These are phyloP conservation scores for Reticulitermes speratus DNA, from an alignment of 1,140 invertebrate genomes.

Conservation along the genomic window DNA sequence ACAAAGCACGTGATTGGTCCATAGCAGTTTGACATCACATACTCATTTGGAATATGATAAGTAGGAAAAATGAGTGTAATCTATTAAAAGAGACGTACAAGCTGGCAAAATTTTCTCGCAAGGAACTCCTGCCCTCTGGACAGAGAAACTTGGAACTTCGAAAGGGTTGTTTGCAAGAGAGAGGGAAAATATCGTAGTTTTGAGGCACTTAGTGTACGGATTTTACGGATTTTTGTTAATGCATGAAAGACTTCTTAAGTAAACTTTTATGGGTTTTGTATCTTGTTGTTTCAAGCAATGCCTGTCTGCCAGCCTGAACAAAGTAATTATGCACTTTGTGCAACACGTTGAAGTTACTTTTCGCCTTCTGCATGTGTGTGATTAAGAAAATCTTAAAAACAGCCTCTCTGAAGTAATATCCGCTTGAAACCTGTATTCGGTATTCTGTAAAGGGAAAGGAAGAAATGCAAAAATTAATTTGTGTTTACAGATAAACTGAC, in stretches of 20 bases:
- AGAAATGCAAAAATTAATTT: too few relatives aligned
- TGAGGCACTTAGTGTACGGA: not conserved
- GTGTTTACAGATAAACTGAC: too few relatives aligned
- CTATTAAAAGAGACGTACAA: constrained; percentile 23
- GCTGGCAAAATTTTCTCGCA: not conserved
- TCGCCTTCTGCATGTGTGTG: too few relatives aligned
- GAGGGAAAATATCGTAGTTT: not conserved
- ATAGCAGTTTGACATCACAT: constrained; percentile 2
- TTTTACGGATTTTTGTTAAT: constrained; percentile 1
- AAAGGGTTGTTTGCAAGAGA: not conserved
- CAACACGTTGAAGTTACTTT: too few relatives aligned
- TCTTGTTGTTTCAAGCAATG: not conserved
- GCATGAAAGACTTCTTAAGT: not conserved
- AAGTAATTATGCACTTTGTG: too few relatives aligned
- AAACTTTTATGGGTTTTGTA: not conserved
- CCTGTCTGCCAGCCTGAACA: too few relatives aligned
- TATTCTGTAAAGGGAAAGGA: too few relatives aligned
- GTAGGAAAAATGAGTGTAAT: constrained; percentile 26
- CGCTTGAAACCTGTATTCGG: too few relatives aligned
- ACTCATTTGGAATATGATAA: constrained; percentile 30
- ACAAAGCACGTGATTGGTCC: constrained; percentile 26
- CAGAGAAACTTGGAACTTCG: not conserved
- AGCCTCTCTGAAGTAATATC: too few relatives aligned
- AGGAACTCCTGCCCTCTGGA: constrained; percentile 6
- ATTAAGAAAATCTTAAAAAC: too few relatives aligned